Percentiles rank a stretch among this genome's conserved stretches.
These are phyloP conservation scores for Rosalia funebris DNA, from an alignment of 2,888 invertebrate genomes.

Conservation along the genomic window DNA sequence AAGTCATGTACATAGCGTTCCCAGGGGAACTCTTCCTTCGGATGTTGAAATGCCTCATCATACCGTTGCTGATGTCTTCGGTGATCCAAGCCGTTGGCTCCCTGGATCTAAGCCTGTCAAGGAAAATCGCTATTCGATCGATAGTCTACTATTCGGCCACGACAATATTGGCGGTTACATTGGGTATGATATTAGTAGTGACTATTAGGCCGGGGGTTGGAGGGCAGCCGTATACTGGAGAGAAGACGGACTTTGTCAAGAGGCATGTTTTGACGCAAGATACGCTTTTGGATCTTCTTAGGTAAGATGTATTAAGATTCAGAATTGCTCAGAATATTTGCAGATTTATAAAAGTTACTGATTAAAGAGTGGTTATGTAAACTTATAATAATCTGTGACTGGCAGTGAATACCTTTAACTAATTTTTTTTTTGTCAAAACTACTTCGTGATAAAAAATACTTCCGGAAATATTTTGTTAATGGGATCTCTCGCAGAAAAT, in stretches of 20 bases:
- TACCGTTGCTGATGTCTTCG: slow-evolving; percentile 90
- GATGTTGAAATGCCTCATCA: slow-evolving; percentile 95
- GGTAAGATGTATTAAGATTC: too few species aligned
- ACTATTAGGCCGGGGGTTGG: slow-evolving; percentile 84
- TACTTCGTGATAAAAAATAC: too few species aligned
- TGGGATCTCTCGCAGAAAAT: too few species aligned
- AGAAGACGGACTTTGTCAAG: slow-evolving; percentile 46
- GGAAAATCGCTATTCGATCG: slow-evolving; percentile 82
- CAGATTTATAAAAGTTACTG: too few species aligned
- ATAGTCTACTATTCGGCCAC: slow-evolving; percentile 92
- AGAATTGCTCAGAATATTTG: too few species aligned
- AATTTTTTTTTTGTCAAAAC: too few species aligned
- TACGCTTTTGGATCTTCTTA: slow-evolving; percentile 92
- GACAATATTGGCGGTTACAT: slow-evolving; percentile 89
- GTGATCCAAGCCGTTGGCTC: slow-evolving; percentile 92
- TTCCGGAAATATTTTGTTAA: too few species aligned
- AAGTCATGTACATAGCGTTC: slow-evolving; percentile 96
- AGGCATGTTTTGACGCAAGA: slow-evolving; percentile 84
- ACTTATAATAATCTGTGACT: too few species aligned
- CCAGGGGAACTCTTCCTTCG: slow-evolving; percentile 94
- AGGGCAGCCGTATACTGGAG: slow-evolving; percentile 45
- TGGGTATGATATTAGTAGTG: slow-evolving; percentile 90
- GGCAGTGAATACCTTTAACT: too few species aligned
- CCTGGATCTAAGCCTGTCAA: slow-evolving; percentile 89
- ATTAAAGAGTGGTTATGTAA: too few species aligned